phyloP scores from a whole-genome alignment of 2,888 invertebrate species.

The Erynnis tages region DNA sequence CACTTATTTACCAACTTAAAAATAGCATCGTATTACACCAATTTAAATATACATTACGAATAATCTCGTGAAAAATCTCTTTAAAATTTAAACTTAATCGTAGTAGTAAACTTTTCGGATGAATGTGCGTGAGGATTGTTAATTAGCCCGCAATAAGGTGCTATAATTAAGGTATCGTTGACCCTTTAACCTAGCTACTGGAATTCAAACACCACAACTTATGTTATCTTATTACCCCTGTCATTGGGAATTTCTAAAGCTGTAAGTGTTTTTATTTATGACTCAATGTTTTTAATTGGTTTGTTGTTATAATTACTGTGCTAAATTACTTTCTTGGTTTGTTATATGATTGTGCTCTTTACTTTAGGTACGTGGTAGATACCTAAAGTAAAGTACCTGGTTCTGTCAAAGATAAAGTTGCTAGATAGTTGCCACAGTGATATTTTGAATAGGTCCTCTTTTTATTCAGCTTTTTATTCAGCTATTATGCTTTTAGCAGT shows the following conservation, averaged over 20 bases:
- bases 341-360: no score
- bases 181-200: constrained; percentile 15
- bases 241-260: constrained; percentile 15
- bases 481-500: no score
- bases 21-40: not conserved
- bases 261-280: not conserved
- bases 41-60: not conserved
- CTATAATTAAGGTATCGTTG: constrained; percentile 7
- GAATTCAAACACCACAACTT: constrained; percentile 9
- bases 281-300: not conserved
- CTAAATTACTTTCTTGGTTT: no score
- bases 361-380: no score
- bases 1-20: no score
- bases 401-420: no score
- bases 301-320: no score
- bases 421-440: no score
- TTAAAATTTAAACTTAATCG: constrained; percentile 5
- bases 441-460: no score
- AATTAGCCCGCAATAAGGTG: constrained; percentile 17
- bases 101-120: constrained; percentile 9
- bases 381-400: no score
- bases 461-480: no score
- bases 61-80: not conserved
- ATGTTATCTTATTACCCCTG: constrained; percentile 15
- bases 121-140: not conserved